These are phyloP conservation scores for Aphidius gifuensis DNA, from an alignment of 1,140 invertebrate species.

Conservation along the genomic window DNA sequence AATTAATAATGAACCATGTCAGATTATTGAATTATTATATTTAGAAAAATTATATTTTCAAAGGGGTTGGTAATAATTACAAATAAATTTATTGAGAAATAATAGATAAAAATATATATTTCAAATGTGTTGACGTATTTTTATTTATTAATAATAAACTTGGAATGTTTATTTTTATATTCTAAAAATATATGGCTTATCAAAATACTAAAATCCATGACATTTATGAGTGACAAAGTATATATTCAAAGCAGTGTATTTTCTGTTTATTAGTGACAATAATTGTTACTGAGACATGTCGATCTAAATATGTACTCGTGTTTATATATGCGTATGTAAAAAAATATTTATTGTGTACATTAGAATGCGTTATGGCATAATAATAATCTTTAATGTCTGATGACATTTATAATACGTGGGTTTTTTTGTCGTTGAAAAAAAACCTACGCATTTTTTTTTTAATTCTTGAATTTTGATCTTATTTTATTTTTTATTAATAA, in stretches of 20 bases:
- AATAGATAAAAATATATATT: no score
- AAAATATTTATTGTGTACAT: background rate
- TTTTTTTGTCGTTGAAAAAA: background rate
- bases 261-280: constrained; percentile 16
- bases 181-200: background rate
- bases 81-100: no score
- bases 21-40: no score
- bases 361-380: background rate
- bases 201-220: background rate
- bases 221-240: background rate
- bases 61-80: no score
- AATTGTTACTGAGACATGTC: constrained; percentile 1
- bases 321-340: no score
- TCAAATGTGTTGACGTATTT: no score
- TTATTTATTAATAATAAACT: no score
- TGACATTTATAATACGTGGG: background rate
- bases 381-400: background rate
- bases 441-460: background rate
- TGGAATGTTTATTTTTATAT: no score
- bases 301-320: background rate
- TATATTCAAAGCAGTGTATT: background rate
- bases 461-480: no score
- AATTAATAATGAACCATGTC: no score
- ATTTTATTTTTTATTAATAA: no score
- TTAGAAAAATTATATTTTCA: no score